A percentile compares a stretch with the other conserved stretches of the same genome.
phyloP scores from a whole-genome alignment of 2,797 vertebrate genomes.

The Alcedo atthis region DNA sequence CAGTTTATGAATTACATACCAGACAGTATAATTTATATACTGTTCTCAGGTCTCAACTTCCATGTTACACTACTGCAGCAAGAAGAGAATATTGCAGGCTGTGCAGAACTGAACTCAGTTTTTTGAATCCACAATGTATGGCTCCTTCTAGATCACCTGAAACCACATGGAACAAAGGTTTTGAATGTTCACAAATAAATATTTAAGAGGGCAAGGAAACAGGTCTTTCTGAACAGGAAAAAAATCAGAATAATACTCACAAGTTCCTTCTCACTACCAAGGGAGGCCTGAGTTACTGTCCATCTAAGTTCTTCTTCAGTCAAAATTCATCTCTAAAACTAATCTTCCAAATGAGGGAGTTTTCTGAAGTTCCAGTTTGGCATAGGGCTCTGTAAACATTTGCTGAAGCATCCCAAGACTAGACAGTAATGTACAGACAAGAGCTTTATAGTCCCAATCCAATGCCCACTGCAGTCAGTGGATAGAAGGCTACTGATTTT shows the following conservation, averaged over 20 bases:
- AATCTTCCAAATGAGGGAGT: slow-evolving; percentile 2
- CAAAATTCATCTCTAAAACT: slow-evolving; percentile 6
- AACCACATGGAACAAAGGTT: not conserved
- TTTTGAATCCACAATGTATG: not conserved
- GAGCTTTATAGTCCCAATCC: slow-evolving; percentile 61
- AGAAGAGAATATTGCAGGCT: not conserved
- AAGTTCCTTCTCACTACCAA: slow-evolving; percentile 11
- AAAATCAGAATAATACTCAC: not conserved
- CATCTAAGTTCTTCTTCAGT: not conserved
- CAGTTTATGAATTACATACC: not conserved
- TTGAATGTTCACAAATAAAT: not conserved
- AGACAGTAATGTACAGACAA: slow-evolving; percentile 70
- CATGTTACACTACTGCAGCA: not conserved
- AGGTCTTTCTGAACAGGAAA: not conserved
- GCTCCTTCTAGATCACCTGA: slow-evolving; percentile 28
- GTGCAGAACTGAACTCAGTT: not conserved
- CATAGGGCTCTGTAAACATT: slow-evolving; percentile 76
- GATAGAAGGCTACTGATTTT: slow-evolving; percentile 35
- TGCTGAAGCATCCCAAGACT: slow-evolving; percentile 68
- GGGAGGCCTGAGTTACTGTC: not conserved
- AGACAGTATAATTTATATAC: not conserved
- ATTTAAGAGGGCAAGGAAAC: not conserved
- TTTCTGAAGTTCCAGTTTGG: slow-evolving; percentile 73
- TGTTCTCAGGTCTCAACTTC: not conserved
- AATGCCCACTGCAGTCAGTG: not conserved